Conservation (phyloP, 2,113 vertebrate species). For the Turdus rufiventris region DNA sequence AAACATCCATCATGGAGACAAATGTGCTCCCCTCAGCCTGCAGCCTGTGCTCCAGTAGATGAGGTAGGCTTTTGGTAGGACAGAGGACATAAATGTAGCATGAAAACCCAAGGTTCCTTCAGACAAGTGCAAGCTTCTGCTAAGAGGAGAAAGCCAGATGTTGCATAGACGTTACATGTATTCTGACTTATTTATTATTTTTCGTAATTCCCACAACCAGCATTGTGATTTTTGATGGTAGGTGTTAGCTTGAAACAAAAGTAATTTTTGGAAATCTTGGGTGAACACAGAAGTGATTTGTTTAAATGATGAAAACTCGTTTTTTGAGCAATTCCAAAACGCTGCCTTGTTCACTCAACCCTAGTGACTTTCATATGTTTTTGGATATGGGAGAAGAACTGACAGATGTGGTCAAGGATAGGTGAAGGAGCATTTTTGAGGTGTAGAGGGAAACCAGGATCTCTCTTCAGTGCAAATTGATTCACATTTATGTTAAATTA, state of each 20-base stretch:
- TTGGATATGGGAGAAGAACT: background rate
- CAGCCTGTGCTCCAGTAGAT: conserved; percentile 22
- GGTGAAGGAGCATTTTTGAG: background rate
- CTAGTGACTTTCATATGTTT: background rate
- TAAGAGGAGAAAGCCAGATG: background rate
- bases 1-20: conserved; percentile 9
- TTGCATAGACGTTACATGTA: background rate
- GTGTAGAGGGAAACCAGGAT: background rate
- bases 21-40: conserved; percentile 9
- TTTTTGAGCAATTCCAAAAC: background rate
- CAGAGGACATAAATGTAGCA: background rate
- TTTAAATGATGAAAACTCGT: background rate
- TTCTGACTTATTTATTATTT: background rate
- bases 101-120: background rate
- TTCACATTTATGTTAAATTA: background rate
- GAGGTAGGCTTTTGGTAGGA: conserved; percentile 13
- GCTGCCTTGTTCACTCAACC: background rate
- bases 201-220: background rate
- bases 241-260: background rate
- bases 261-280: background rate
- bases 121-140: background rate
- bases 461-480: background rate
- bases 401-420: background rate
- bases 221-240: background rate
- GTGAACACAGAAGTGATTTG: background rate